These are phyloP conservation scores for Drosophila pseudotalamancana DNA, from an alignment of 2,888 invertebrate species.

Conservation along the genomic window DNA sequence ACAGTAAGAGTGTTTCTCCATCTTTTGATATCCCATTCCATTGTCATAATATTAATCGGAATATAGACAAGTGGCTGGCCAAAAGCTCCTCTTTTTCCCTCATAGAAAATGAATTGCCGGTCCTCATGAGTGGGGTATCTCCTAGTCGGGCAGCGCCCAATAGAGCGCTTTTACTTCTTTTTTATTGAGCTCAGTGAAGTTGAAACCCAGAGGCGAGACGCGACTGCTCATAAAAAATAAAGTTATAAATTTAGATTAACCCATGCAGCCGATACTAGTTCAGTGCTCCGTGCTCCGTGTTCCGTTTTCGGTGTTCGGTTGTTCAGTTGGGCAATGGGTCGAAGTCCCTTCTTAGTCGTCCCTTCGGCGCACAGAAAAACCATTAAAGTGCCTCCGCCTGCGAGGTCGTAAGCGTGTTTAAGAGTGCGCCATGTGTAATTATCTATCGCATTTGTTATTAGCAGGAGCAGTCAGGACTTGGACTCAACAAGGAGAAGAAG, in stretches of 20 bases:
- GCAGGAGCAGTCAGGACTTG: slow-evolving; percentile 27
- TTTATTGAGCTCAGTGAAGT: neutral
- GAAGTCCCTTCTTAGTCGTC: slow-evolving; percentile 4
- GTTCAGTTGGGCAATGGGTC: neutral
- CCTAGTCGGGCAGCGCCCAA: no score
- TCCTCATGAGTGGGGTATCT: no score
- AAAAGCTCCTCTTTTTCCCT: no score
- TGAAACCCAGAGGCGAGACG: slow-evolving; percentile 21
- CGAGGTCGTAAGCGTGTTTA: slow-evolving; percentile 15
- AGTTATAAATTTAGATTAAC: slow-evolving; percentile 80
- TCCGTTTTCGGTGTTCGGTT: no score
- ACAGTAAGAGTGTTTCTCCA: no score
- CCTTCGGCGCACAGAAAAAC: slow-evolving; percentile 50
- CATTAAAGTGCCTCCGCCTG: slow-evolving; percentile 72
- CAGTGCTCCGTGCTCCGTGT: neutral
- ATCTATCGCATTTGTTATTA: slow-evolving; percentile 76
- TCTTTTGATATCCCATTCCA: no score
- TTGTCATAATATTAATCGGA: no score
- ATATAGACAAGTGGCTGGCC: no score
- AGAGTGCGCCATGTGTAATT: slow-evolving; percentile 60
- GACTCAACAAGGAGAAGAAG: slow-evolving; percentile 53
- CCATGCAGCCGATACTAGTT: slow-evolving; percentile 51
- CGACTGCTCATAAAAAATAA: slow-evolving; percentile 59
- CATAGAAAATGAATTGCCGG: no score
- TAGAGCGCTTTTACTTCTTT: slow-evolving; percentile 13